Percentiles rank a stretch among this genome's conserved stretches.
Evolutionary conservation across 2,797 vertebrate genomes (phyloP).

Genomic region (Pangasius krempfi): DNA sequence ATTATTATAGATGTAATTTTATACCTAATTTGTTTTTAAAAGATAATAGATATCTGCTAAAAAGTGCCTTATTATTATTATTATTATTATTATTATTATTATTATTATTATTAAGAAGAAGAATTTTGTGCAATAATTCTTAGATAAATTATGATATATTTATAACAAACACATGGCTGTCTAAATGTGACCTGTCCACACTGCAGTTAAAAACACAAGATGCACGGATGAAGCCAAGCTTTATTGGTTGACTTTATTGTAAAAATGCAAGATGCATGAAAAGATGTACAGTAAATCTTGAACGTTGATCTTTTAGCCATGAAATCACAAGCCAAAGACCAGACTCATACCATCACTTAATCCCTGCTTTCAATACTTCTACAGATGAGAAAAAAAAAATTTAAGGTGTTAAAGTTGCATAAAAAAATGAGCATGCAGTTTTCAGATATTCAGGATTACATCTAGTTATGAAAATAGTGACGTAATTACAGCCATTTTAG

Average conservation of each 20-base stretch:
- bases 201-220: slow-evolving; percentile 8
- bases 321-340: slow-evolving; percentile 34
- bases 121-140: background rate
- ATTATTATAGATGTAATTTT: background rate
- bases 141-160: background rate
- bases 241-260: slow-evolving; percentile 53
- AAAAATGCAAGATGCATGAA: slow-evolving; percentile 56
- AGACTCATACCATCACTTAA: slow-evolving; percentile 20
- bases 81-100: background rate
- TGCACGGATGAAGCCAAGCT: slow-evolving; percentile 14
- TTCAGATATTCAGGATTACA: slow-evolving; percentile 73
- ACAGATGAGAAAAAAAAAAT: slow-evolving; percentile 50
- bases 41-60: background rate
- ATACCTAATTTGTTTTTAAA: background rate
- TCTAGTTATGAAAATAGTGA: slow-evolving; percentile 48
- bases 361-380: background rate
- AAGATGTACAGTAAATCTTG: slow-evolving; percentile 45
- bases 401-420: background rate
- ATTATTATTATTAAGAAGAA: background rate
- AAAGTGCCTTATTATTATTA: background rate
- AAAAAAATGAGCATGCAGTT: slow-evolving; percentile 75
- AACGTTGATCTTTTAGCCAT: slow-evolving; percentile 25
- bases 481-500: slow-evolving; percentile 48
- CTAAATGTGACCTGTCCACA: background rate
- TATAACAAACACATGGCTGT: background rate